A percentile compares a stretch with the other conserved stretches of the same genome.
Conservation (phyloP, 2,888 invertebrate species). For the Carcina quercana region DNA sequence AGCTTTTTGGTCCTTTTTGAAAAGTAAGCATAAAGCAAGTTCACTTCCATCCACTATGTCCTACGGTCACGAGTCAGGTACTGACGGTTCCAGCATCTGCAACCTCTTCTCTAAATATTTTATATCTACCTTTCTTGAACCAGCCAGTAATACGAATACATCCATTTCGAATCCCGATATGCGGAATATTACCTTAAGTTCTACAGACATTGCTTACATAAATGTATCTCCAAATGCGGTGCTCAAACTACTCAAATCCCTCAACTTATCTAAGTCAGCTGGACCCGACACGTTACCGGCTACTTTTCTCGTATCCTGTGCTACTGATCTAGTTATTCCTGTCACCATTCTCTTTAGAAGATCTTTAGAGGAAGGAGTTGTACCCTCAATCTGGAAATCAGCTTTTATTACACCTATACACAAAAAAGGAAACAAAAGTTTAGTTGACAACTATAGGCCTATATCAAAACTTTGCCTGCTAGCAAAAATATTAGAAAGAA, state of each 20-base stretch:
- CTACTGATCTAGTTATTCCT: too few species aligned
- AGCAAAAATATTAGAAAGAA: neutral
- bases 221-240: neutral
- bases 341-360: too few species aligned
- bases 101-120: conserved; percentile 3
- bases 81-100: neutral
- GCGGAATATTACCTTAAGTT: neutral
- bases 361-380: neutral
- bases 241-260: too few species aligned
- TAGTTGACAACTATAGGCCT: conserved; percentile 1
- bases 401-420: conserved; percentile 3
- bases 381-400: conserved; percentile 3
- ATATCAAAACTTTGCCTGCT: conserved; percentile 4
- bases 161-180: neutral
- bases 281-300: too few species aligned
- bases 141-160: too few species aligned
- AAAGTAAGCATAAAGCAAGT: conserved; percentile 2
- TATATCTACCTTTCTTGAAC: conserved; percentile 1
- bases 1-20: conserved; percentile 7
- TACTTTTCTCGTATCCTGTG: too few species aligned
- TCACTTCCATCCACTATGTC: neutral
- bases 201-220: neutral
- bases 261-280: too few species aligned
- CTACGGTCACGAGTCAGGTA: neutral
- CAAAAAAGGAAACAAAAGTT: neutral